These are phyloP conservation scores for Rutpela maculata DNA, from an alignment of 2,888 invertebrate genomes.

Conservation along the genomic window DNA sequence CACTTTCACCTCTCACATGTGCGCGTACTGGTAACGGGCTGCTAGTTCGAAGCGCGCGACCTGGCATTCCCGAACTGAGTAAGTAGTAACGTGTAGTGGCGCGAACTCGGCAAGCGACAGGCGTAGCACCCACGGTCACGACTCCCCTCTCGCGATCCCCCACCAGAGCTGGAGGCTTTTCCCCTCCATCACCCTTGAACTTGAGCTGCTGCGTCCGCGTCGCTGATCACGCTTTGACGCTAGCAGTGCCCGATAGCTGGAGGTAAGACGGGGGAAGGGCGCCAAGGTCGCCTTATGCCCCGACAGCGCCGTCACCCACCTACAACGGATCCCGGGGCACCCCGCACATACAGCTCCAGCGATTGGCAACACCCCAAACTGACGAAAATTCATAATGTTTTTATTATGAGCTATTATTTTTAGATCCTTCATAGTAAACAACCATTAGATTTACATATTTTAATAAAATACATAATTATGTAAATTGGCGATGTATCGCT, in stretches of 20 bases:
- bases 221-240: slow-evolving; percentile 59
- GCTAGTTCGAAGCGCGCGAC: slow-evolving; percentile 68
- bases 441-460: slow-evolving; percentile 26
- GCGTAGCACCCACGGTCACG: slow-evolving; percentile 74
- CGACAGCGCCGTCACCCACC: slow-evolving; percentile 51
- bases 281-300: slow-evolving; percentile 61
- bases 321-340: slow-evolving; percentile 46
- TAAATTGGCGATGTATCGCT: neutral
- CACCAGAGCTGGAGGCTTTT: slow-evolving; percentile 60
- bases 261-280: slow-evolving; percentile 51
- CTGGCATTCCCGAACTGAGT: slow-evolving; percentile 72
- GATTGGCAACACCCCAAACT: slow-evolving; percentile 43
- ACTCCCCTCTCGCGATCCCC: slow-evolving; percentile 59
- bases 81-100: slow-evolving; percentile 61
- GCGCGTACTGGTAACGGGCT: slow-evolving; percentile 68
- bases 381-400: slow-evolving; percentile 35
- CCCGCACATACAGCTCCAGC: slow-evolving; percentile 33
- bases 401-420: slow-evolving; percentile 22
- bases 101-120: slow-evolving; percentile 74
- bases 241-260: slow-evolving; percentile 57
- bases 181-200: slow-evolving; percentile 74
- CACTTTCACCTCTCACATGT: slow-evolving; percentile 70
- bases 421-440: slow-evolving; percentile 22
- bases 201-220: slow-evolving; percentile 68
- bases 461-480: slow-evolving; percentile 8